These are phyloP conservation scores for Arrhamphus sclerolepis DNA, from an alignment of 2,797 vertebrate genomes.

Conservation along the genomic window DNA sequence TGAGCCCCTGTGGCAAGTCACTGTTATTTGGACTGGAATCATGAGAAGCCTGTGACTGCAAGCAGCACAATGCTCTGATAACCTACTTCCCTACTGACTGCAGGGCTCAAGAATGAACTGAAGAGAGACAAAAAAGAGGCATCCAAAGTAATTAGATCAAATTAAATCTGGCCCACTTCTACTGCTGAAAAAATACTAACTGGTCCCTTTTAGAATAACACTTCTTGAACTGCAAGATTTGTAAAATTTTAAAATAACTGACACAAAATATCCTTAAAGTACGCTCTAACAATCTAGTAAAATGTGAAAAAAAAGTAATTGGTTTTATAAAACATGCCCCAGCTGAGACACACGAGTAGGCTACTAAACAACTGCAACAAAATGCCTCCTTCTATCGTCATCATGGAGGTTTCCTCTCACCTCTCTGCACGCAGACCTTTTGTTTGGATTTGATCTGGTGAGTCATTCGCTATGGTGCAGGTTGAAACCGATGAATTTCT, in stretches of 20 bases:
- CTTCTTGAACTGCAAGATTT: neutral
- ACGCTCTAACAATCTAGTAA: neutral
- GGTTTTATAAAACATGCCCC: neutral
- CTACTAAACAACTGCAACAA: neutral
- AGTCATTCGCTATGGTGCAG: conserved; percentile 17
- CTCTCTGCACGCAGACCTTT: conserved; percentile 36
- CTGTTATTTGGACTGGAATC: conserved; percentile 64
- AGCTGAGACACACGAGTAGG: neutral
- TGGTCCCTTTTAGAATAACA: too few species aligned
- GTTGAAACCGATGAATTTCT: conserved; percentile 18
- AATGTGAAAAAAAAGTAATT: neutral
- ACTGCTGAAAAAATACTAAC: neutral
- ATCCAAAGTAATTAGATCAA: conserved; percentile 8
- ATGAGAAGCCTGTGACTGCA: conserved; percentile 56
- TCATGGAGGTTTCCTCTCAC: conserved; percentile 44
- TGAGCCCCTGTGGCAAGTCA: conserved; percentile 48
- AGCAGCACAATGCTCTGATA: conserved; percentile 59
- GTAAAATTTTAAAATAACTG: neutral
- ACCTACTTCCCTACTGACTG: conserved; percentile 63
- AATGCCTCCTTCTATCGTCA: conserved; percentile 1
- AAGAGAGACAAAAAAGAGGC: conserved; percentile 6
- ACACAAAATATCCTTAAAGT: neutral
- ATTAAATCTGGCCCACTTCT: conserved; percentile 11
- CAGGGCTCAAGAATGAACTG: conserved; percentile 35
- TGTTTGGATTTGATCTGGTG: conserved; percentile 28